A percentile compares a stretch with the other conserved stretches of the same genome.
These are phyloP conservation scores for Heterotilapia buettikoferi DNA, from an alignment of 2,113 vertebrate species.

Conservation along the genomic window DNA sequence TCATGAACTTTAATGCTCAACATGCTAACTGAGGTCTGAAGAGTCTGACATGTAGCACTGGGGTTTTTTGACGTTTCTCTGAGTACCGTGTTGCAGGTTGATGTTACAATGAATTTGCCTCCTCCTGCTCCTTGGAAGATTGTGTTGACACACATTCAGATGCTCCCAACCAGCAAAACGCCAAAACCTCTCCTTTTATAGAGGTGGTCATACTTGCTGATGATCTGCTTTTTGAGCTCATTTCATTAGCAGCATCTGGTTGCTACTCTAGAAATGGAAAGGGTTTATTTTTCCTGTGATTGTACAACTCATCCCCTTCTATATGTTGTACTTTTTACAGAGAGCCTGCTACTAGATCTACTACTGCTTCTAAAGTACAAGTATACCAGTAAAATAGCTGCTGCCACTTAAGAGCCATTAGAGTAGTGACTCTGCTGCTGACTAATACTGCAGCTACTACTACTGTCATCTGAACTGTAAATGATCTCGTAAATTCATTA, in stretches of 20 bases:
- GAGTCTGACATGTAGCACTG: background rate
- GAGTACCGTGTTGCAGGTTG: background rate
- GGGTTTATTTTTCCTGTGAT: background rate
- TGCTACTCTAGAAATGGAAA: background rate
- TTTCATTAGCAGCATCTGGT: background rate
- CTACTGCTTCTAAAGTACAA: background rate
- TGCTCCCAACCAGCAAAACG: background rate
- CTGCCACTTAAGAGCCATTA: background rate
- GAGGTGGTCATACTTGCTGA: background rate
- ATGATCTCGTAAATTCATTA: background rate
- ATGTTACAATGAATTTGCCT: background rate
- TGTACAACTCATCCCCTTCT: background rate
- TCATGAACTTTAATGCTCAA: background rate
- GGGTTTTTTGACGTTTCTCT: background rate
- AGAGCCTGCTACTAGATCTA: background rate
- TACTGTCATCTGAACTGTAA: background rate
- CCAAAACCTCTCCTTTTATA: background rate
- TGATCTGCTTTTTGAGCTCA: background rate
- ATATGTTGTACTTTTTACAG: background rate
- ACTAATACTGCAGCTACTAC: background rate
- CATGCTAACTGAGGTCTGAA: background rate
- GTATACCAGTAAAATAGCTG: background rate
- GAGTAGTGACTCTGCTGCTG: background rate
- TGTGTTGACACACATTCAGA: background rate
- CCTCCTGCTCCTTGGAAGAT: background rate